Evolutionary conservation across 2,113 vertebrate species (phyloP), one percentile per base, ranked within the genome.

Genomic region (Cacatua alba): DNA sequence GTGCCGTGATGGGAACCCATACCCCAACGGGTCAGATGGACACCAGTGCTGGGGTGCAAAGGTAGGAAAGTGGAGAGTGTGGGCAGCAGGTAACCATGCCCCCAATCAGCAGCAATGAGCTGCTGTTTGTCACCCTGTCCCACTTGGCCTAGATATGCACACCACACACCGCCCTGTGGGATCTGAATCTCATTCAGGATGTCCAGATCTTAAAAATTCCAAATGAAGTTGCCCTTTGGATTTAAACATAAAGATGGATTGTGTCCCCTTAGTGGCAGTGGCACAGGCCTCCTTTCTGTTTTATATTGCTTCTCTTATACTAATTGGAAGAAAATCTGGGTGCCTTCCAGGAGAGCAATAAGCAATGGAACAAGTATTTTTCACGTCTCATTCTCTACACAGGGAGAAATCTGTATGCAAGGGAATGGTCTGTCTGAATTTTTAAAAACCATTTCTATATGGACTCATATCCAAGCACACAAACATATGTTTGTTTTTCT

Each of bases 321-420:
- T 90, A 88, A 92, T 65, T 86, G 68, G 13, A 88, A 23, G 8
- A 84, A 93, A 92, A 43, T 53, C 86, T 94, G 92, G 12, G 76
- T 86, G 46, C 46, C 48, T 92, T 96, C 94, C 91, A 95, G 86
- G 81, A 77, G 3, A 83, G 51, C 76, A 94, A 88, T 86, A 94
- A 91, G 55, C 28, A 84, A 78, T 0, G 0, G 51, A 94, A 90
- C 49, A 51, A 35, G 24, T 74, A 78, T 92, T 95, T 95, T 65
- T 91, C 77, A 78, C 78, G 33, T 83, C 65, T 94, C 35, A 44
- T 71, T 41, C 33, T 94, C 62, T 94, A 78, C 48, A 62, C 2
- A 1, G 39, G 44, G 77, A 95, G 29, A 95, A 89, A 94, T 94
- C 69, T 79, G 5, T 35, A 21, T 68, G 29, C 1, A 4, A 87